Percentiles rank a stretch among this genome's conserved stretches.
Evolutionary conservation across 2,113 vertebrate species (phyloP).

Genomic region (Shinisaurus crocodilurus): DNA sequence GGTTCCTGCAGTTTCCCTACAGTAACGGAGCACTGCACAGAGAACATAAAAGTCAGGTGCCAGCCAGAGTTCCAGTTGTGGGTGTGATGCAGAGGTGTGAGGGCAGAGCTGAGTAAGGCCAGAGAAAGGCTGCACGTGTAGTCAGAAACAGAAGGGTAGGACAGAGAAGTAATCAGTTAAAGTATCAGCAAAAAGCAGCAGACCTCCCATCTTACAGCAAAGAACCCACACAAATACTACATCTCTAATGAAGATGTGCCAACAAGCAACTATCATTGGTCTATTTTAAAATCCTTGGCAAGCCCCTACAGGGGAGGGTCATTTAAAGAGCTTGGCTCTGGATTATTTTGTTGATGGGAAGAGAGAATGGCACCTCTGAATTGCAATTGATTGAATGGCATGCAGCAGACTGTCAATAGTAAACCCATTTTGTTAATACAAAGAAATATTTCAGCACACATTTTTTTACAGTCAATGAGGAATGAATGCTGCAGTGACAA

Average conservation of each 20-base stretch:
- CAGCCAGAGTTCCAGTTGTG: neutral
- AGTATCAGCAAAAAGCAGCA: neutral
- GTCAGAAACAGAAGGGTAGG: neutral
- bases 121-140: neutral
- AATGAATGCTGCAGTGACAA: slow-evolving; percentile 43
- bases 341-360: neutral
- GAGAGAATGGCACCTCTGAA: neutral
- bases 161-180: neutral
- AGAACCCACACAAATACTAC: neutral
- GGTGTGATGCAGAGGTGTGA: neutral
- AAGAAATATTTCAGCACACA: slow-evolving; percentile 25
- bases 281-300: slow-evolving; percentile 2
- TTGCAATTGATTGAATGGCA: slow-evolving; percentile 43
- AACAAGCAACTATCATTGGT: neutral
- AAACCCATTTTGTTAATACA: slow-evolving; percentile 22
- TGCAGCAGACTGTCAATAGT: slow-evolving; percentile 33
- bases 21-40: neutral
- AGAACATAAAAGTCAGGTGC: neutral
- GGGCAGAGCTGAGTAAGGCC: neutral
- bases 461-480: slow-evolving; percentile 40
- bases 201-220: neutral
- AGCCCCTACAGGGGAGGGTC: neutral
- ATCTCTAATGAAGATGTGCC: neutral
- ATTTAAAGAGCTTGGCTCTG: neutral
- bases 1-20: too few species aligned